Conservation (phyloP, 2,888 invertebrate species). For the Molanna angustata region DNA sequence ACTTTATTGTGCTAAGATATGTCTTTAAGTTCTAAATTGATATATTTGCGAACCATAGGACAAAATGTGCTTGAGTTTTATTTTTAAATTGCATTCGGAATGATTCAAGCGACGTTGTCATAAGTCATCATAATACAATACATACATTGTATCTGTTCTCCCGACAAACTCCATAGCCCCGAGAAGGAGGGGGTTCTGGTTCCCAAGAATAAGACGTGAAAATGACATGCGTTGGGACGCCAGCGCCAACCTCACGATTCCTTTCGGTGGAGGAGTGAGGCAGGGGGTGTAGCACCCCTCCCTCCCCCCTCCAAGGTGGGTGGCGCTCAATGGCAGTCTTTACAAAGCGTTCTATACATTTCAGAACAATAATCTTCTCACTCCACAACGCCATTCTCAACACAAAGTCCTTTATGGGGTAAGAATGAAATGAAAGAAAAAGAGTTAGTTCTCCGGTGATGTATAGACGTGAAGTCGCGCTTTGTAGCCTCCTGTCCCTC, state of each 20-base stretch:
- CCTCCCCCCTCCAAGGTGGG: no score
- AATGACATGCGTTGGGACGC: conserved; percentile 26
- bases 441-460: conserved; percentile 34
- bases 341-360: conserved; percentile 34
- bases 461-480: conserved; percentile 32
- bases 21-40: no score
- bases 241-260: conserved; percentile 10
- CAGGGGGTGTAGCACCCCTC: conserved; percentile 33
- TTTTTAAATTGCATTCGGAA: no score
- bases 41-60: no score
- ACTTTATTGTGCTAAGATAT: no score
- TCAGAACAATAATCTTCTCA: conserved; percentile 35
- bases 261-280: conserved; percentile 23
- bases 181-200: neutral
- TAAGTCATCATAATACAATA: neutral
- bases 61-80: no score
- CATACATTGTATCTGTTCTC: neutral
- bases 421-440: conserved; percentile 34
- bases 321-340: conserved; percentile 35
- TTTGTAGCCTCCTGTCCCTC: conserved; percentile 28
- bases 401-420: conserved; percentile 34
- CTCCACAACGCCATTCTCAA: conserved; percentile 33
- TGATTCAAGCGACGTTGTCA: neutral
- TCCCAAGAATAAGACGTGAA: conserved; percentile 21
- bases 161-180: no score